A percentile compares a stretch with the other conserved stretches of the same genome.
These are phyloP conservation scores for Acleris cristana DNA, from an alignment of 2,888 invertebrate species.

Conservation along the genomic window DNA sequence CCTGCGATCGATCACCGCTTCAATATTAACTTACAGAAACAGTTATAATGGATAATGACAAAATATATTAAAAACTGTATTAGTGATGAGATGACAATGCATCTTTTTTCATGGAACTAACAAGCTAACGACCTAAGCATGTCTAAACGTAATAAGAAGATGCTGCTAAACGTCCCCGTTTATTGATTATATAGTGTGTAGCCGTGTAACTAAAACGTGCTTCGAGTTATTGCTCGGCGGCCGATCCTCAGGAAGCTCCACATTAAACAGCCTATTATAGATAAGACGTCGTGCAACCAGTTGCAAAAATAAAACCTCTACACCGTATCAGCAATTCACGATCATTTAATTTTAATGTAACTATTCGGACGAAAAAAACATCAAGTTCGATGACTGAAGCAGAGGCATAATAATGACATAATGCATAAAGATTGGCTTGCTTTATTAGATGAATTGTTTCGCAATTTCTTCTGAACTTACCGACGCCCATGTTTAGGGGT, in stretches of 20 bases:
- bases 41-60: background rate
- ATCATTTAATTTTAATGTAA: constrained; percentile 29
- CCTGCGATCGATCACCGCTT: constrained; percentile 43
- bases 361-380: constrained; percentile 17
- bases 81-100: too few species aligned
- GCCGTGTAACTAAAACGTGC: constrained; percentile 14
- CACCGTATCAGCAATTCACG: constrained; percentile 21
- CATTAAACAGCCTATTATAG: constrained; percentile 37
- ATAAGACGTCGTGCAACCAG: constrained; percentile 26
- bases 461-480: constrained; percentile 33
- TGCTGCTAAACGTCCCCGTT: too few species aligned
- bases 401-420: constrained; percentile 30
- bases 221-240: constrained; percentile 17
- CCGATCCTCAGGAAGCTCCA: constrained; percentile 31
- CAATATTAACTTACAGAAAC: constrained; percentile 33
- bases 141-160: too few species aligned
- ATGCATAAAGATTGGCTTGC: constrained; percentile 33
- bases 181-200: constrained; percentile 11
- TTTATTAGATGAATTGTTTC: constrained; percentile 37
- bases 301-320: constrained; percentile 27
- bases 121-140: too few species aligned
- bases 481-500: constrained; percentile 35
- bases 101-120: too few species aligned
- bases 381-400: constrained; percentile 21
- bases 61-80: too few species aligned